Base-by-base conservation (phyloP, 1,140 invertebrate species). In the Drosophila quadrilineata region DNA sequence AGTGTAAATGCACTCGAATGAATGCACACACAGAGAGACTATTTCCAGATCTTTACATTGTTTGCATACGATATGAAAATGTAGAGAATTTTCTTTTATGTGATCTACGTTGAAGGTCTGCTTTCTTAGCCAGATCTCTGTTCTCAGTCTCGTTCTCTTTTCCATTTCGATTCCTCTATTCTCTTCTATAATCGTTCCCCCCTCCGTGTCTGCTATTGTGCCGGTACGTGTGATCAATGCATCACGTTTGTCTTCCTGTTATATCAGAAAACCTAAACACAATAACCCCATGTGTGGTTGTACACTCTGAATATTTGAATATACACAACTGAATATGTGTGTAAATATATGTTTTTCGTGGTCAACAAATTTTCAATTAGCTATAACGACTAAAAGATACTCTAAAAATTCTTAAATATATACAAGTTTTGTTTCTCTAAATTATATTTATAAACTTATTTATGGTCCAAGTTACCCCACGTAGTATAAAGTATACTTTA, bases 21-120 rank as follows among this genome's bases (percentile, higher is more conserved):
- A 35, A 58, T 49, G 43, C 28, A 36, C 8, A 65, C 14, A 48
- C n/a, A 50, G 6, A 8, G 28, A 33, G 2, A 10, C 19, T 41
- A 58, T n/a, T 29, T 66, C 46, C 48, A 66, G 19, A 14, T 50
- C 21, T 59, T 58, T 38, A 60, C 24, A 52, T 38, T 60, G 56
- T 52, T 66, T 60, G 31, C 48, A 26, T 31, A 24, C 63, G 40
- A 52, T 60, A 46, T 46, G 29, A 36, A 50, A 59, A 45, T 45
- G 62, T 14, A 50, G 24, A 45, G 41, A 28, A 45, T 45, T 59
- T 66, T 53, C 48, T 22, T 50, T 46, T 50, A 19, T 58, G 8
- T 58, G 35, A 10, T 22, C 56, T 52, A 36, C 45, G 38, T 52
- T 66, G 60, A 52, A 66, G 22, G 24, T 38, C 17, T 28, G 35